Percentiles rank a stretch among this genome's conserved stretches.
Conservation (phyloP, 2,113 vertebrate species). For the Cryptotis parvus region DNA sequence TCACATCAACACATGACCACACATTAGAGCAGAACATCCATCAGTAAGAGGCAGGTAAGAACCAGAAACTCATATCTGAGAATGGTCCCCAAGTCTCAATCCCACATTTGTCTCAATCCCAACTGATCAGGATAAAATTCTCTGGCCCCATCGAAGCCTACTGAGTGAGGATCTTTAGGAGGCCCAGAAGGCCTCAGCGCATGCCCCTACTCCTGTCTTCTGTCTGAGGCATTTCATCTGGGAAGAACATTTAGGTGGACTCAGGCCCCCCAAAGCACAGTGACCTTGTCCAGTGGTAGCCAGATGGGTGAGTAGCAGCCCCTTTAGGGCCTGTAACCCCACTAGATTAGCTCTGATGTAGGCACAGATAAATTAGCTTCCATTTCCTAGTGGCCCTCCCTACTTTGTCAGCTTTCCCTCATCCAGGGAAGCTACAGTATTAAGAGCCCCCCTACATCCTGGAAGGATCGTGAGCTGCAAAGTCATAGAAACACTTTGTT, state of each 20-base stretch:
- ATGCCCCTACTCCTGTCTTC: background rate
- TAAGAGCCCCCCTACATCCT: background rate
- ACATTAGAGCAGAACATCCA: background rate
- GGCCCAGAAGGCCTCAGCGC: background rate
- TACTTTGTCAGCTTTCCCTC: background rate
- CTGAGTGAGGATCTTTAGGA: background rate
- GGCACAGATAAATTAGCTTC: accelerated
- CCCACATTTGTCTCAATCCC: background rate
- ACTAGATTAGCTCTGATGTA: background rate
- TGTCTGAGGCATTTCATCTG: accelerated
- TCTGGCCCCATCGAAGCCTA: background rate
- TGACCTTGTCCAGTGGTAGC: background rate
- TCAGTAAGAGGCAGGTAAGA: background rate
- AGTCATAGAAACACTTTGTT: background rate
- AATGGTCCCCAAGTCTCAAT: background rate
- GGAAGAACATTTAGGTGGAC: background rate
- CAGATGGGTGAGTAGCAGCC: background rate
- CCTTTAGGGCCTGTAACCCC: accelerated
- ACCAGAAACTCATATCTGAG: background rate
- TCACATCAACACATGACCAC: background rate
- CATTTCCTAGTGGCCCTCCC: too few species aligned
- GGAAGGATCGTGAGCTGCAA: background rate
- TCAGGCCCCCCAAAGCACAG: background rate
- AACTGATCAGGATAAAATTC: background rate
- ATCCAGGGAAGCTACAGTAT: background rate